Conservation (phyloP, 2,113 vertebrate species). For the Neofelis nebulosa region DNA sequence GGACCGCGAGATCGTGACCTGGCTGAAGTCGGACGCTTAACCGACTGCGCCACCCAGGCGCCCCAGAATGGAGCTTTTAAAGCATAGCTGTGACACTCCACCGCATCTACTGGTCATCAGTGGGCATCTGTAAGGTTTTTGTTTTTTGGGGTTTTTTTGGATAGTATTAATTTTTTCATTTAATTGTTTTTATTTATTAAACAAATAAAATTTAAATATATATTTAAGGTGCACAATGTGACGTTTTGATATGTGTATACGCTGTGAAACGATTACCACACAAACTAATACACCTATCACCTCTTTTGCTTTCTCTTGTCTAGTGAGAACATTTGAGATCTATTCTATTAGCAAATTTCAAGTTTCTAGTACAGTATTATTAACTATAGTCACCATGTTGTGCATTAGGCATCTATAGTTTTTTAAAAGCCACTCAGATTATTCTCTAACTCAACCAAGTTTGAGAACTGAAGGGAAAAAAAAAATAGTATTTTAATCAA, state of each 20-base stretch:
- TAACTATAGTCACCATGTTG: background rate
- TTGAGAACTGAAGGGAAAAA: conserved; percentile 23
- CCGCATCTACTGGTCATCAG: background rate
- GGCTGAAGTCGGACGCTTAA: too few species aligned
- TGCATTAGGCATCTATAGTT: background rate
- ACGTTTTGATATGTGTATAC: background rate
- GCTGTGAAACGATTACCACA: background rate
- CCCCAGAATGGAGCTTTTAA: background rate
- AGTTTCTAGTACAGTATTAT: background rate
- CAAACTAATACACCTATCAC: background rate
- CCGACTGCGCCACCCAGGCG: too few species aligned
- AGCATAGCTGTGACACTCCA: background rate
- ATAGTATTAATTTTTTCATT: background rate
- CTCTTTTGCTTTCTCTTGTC: background rate
- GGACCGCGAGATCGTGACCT: too few species aligned
- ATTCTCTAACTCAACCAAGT: conserved; percentile 28
- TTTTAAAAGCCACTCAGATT: background rate
- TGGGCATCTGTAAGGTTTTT: background rate
- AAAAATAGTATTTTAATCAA: background rate
- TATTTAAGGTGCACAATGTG: background rate
- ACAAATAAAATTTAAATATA: background rate
- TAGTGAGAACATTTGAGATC: background rate
- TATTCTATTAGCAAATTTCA: background rate
- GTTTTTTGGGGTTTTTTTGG: too few species aligned
- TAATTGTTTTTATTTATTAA: background rate